phyloP scores from a whole-genome alignment of 2,113 vertebrate genomes.

The Fulica atra region DNA sequence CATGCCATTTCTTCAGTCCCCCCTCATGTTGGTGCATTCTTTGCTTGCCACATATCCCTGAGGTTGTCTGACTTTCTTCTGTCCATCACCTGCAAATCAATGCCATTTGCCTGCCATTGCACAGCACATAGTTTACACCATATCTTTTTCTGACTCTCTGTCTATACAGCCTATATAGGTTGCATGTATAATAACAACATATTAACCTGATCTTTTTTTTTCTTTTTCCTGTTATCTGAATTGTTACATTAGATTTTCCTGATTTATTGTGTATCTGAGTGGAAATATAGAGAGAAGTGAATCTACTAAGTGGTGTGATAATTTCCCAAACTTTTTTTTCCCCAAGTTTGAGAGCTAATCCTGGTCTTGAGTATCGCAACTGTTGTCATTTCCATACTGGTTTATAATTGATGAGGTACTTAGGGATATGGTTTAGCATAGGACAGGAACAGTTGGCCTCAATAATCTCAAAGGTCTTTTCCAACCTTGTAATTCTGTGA shows the following conservation, averaged over 20 bases:
- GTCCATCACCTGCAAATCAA: not conserved
- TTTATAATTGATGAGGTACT: not conserved
- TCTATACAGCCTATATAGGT: not conserved
- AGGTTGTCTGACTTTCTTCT: not conserved
- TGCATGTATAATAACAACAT: not conserved
- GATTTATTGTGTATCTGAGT: not conserved
- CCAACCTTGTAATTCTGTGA: no score
- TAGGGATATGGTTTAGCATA: no score
- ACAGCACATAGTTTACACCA: accelerated
- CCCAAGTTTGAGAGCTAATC: not conserved
- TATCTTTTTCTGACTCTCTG: not conserved
- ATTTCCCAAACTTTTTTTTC: not conserved
- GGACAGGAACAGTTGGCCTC: no score
- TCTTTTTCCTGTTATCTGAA: not conserved
- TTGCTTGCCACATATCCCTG: not conserved
- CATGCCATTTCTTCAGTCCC: not conserved
- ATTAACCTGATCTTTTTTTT: not conserved
- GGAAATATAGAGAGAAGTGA: not conserved
- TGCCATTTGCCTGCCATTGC: not conserved
- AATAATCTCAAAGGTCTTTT: no score
- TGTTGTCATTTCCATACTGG: not conserved
- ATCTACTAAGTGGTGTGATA: not conserved
- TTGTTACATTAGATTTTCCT: not conserved
- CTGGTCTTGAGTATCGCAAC: not conserved
- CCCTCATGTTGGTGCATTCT: not conserved